These are phyloP conservation scores for Poeciliopsis retropinna DNA, from an alignment of 2,113 vertebrate species.

Conservation along the genomic window DNA sequence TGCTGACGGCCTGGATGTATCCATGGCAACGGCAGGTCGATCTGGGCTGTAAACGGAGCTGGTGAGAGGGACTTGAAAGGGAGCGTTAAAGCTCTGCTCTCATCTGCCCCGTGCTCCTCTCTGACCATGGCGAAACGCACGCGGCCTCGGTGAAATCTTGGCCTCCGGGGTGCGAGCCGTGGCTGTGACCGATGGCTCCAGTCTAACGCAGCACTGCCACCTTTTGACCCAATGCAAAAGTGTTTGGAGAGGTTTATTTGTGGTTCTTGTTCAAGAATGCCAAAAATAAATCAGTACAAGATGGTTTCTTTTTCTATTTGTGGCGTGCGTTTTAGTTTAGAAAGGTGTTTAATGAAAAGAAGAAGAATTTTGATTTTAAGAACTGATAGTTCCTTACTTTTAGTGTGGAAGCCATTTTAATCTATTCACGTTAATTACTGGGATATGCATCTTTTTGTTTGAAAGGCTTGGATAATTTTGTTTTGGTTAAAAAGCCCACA, in stretches of 20 bases:
- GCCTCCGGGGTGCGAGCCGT: conserved; percentile 19
- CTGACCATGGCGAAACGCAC: conserved; percentile 53
- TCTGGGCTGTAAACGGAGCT: conserved; percentile 67
- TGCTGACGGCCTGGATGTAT: conserved; percentile 70
- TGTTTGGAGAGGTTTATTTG: not conserved
- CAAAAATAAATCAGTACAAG: not conserved
- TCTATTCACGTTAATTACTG: not conserved
- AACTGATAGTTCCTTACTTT: too few relatives aligned
- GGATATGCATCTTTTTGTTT: not conserved
- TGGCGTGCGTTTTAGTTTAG: not conserved
- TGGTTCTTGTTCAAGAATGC: not conserved
- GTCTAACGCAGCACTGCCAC: conserved; percentile 73
- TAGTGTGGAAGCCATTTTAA: not conserved
- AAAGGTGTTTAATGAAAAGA: not conserved
- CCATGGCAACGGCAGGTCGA: conserved; percentile 82
- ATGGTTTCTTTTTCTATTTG: not conserved
- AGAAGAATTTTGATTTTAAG: not conserved
- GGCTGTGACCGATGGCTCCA: conserved; percentile 9
- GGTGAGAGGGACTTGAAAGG: conserved; percentile 76
- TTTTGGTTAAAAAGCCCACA: conserved; percentile 18
- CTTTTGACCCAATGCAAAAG: conserved; percentile 58
- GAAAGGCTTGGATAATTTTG: not conserved
- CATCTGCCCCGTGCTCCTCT: conserved; percentile 59
- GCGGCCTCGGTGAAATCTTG: conserved; percentile 63
- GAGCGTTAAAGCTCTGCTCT: conserved; percentile 69